Evolutionary conservation across 2,888 invertebrate genomes (phyloP), one percentile per base, ranked within the genome.

Genomic region (Andrena flavipes): DNA sequence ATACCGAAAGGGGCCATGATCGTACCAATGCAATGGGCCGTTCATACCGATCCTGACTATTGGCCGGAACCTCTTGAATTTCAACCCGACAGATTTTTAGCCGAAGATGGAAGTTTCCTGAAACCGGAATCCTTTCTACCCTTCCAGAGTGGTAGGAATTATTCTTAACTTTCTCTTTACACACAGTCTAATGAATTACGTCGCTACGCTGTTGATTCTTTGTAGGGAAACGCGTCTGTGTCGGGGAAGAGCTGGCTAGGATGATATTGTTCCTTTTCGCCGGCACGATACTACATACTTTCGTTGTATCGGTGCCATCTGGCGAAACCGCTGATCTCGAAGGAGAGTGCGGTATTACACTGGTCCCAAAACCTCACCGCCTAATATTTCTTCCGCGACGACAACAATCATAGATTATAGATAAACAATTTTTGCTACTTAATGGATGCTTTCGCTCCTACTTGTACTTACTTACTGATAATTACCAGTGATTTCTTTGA

Each of bases 191-290:
- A 10, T 10, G 20, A 2, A 5, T 8, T 23, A 13, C 20, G 13
- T 49, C 16, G 7, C 2, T 30, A 26, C 26, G 8, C 67, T 51
- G 35, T 54, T 49, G 56, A 54, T 70, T n/a, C 67, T 56, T 64
- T 51, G 10, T 49, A 97, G 97, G 97, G 26, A 97, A 97, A 92
- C 95, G 98, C 48, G 96, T 97, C 95, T 98, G 98, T 91, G 95
- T 97, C 0, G 98, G 98, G 0, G 98, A 98, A 82, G 98, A 98
- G 90, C 93, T 98, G 60, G 97, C 97, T 0, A 95, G 96, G 84
- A 97, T 97, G 96, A 91, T 96, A 29, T 90, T 97, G 33, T 95
- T 95, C 78, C 92, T 97, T 1, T 96, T 96, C 65, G 95, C 95
- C 7, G 96, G 96, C 0, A 95, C 95, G 51, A 94, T 98, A 10